Percentiles rank a stretch among this genome's conserved stretches.
Evolutionary conservation across 64 coral and sea anemone species (phyloP).

Genomic region (Cladopsammia gracilis): DNA sequence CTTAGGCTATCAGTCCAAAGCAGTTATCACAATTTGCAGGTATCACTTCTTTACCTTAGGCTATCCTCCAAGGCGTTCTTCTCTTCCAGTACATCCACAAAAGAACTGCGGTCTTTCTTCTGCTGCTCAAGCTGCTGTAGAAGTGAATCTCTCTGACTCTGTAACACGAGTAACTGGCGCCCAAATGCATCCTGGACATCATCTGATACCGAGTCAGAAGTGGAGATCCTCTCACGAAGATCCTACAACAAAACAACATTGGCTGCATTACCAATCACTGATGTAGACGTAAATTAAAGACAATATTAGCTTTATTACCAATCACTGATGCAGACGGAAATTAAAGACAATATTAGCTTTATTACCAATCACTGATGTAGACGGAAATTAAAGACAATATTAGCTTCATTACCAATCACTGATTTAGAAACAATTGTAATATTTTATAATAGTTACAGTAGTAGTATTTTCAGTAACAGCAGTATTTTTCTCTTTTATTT

Average conservation of each 20-base stretch:
- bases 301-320: no score
- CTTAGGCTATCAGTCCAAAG: no score
- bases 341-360: no score
- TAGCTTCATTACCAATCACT: neutral
- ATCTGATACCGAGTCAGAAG: constrained; percentile 89
- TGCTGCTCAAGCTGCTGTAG: constrained; percentile 93
- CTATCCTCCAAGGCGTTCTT: constrained; percentile 91
- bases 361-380: no score
- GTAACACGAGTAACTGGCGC: constrained; percentile 83
- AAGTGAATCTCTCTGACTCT: constrained; percentile 90
- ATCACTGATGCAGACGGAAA: no score
- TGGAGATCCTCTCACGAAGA: constrained; percentile 91
- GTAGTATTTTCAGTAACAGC: no score
- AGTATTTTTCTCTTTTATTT: no score
- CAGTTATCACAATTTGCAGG: no score
- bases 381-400: neutral
- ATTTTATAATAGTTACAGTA: no score
- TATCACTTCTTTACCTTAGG: no score
- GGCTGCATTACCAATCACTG: neutral
- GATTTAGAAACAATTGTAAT: no score
- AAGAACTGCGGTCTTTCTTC: constrained; percentile 93
- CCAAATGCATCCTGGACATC: constrained; percentile 97
- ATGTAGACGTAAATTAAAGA: no score
- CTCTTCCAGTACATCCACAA: constrained; percentile 91
- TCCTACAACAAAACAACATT: constrained; percentile 50